These are phyloP conservation scores for Leucania comma DNA, from an alignment of 2,888 invertebrate genomes.

Conservation along the genomic window DNA sequence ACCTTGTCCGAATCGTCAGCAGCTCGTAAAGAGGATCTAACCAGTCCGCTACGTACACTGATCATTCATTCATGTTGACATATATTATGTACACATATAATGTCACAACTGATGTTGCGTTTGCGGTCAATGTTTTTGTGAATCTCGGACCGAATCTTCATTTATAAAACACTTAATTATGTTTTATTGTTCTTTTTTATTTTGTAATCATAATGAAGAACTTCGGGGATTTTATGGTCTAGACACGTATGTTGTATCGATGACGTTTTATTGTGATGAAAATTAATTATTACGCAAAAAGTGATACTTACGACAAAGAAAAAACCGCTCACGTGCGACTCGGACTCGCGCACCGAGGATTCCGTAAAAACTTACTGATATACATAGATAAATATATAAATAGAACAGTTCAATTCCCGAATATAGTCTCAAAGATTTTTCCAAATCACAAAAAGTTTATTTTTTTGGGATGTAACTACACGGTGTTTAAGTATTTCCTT, in stretches of 20 bases:
- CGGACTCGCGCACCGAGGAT: too few relatives aligned
- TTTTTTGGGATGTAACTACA: too few relatives aligned
- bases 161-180: background rate
- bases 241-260: background rate
- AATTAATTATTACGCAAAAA: background rate
- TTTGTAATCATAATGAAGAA: background rate
- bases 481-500: too few relatives aligned
- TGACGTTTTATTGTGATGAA: background rate
- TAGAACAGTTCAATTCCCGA: too few relatives aligned
- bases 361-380: too few relatives aligned
- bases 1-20: too few relatives aligned
- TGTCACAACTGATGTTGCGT: background rate
- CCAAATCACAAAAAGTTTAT: too few relatives aligned
- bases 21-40: too few relatives aligned
- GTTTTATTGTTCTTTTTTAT: background rate
- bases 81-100: background rate
- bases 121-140: conserved; percentile 22
- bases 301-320: too few relatives aligned
- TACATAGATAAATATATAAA: too few relatives aligned
- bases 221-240: background rate
- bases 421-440: too few relatives aligned
- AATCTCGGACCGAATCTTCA: conserved; percentile 1
- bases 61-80: background rate
- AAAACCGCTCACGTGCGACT: too few relatives aligned
- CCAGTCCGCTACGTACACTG: background rate